phyloP scores from a whole-genome alignment of 2,888 invertebrate genomes.

The Heliothis peltigera region DNA sequence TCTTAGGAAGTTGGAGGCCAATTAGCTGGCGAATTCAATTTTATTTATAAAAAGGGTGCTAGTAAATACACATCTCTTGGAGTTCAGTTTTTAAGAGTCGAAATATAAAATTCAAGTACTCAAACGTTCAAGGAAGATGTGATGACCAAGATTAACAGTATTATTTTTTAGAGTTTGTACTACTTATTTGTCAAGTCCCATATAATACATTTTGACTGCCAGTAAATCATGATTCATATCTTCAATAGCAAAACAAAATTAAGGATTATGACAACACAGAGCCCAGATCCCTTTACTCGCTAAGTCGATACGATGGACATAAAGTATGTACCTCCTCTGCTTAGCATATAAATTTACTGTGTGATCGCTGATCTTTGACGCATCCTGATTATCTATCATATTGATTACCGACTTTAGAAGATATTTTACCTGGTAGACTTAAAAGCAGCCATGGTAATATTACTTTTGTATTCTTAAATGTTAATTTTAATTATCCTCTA shows the following conservation, averaged over 20 bases:
- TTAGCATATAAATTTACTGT: constrained; percentile 26
- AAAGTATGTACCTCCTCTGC: neutral
- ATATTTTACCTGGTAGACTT: neutral
- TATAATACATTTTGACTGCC: too few species aligned
- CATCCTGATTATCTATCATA: constrained; percentile 6
- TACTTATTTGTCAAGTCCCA: too few species aligned
- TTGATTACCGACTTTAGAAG: neutral
- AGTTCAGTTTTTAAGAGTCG: neutral
- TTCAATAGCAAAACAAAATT: neutral
- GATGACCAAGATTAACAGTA: neutral
- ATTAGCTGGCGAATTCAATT: neutral
- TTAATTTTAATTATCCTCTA: constrained; percentile 9
- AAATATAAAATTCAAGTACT: neutral
- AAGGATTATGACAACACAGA: neutral
- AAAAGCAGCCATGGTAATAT: neutral
- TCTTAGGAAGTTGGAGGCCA: neutral
- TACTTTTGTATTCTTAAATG: neutral
- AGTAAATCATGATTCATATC: neutral
- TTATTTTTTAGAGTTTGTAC: neutral
- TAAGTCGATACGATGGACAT: constrained; percentile 1
- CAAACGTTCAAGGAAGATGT: too few species aligned
- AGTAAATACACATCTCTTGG: neutral
- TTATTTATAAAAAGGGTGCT: neutral
- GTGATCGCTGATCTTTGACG: neutral
- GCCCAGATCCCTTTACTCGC: constrained; percentile 23